These are phyloP conservation scores for Timandra comae DNA, from an alignment of 2,888 invertebrate genomes.

Conservation along the genomic window DNA sequence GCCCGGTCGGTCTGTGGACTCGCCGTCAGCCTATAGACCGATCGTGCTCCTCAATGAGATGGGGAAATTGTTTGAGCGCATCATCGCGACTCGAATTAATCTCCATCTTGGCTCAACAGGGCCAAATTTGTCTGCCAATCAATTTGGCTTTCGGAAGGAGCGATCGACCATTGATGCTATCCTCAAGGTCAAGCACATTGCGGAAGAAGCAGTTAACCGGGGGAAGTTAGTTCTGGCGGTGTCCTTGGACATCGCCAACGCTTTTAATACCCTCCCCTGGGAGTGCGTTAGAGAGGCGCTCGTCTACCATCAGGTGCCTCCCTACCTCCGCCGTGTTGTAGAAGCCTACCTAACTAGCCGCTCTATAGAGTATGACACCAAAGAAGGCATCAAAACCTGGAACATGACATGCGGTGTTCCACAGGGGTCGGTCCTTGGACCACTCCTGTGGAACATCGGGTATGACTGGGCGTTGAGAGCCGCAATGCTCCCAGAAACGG, in stretches of 20 bases:
- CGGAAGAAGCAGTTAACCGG: slow-evolving; percentile 6
- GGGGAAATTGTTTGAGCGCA: slow-evolving; percentile 5
- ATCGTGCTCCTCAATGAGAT: slow-evolving; percentile 12
- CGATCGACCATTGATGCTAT: slow-evolving; percentile 1
- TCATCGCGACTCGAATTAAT: not conserved
- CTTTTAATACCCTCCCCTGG: slow-evolving; percentile 20
- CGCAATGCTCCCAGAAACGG: not conserved
- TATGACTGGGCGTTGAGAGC: slow-evolving; percentile 16
- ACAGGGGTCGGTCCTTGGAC: slow-evolving; percentile 17
- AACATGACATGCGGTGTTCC: slow-evolving; percentile 16
- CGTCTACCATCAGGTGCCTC: slow-evolving; percentile 10
- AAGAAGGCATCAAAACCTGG: not conserved
- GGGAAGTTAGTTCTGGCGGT: slow-evolving; percentile 14
- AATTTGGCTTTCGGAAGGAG: not conserved
- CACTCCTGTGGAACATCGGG: slow-evolving; percentile 20
- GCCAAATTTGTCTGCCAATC: not conserved
- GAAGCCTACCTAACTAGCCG: slow-evolving; percentile 9
- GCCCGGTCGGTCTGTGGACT: slow-evolving; percentile 3
- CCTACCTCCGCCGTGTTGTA: slow-evolving; percentile 8
- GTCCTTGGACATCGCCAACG: slow-evolving; percentile 19
- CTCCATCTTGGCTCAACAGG: not conserved
- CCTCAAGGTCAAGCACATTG: not conserved
- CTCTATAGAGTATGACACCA: no score
- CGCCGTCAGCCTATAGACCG: slow-evolving; percentile 9
- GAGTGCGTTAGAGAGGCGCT: slow-evolving; percentile 12